These are phyloP conservation scores for Drosophila pachea DNA, from an alignment of 1,140 invertebrate species.

Conservation along the genomic window DNA sequence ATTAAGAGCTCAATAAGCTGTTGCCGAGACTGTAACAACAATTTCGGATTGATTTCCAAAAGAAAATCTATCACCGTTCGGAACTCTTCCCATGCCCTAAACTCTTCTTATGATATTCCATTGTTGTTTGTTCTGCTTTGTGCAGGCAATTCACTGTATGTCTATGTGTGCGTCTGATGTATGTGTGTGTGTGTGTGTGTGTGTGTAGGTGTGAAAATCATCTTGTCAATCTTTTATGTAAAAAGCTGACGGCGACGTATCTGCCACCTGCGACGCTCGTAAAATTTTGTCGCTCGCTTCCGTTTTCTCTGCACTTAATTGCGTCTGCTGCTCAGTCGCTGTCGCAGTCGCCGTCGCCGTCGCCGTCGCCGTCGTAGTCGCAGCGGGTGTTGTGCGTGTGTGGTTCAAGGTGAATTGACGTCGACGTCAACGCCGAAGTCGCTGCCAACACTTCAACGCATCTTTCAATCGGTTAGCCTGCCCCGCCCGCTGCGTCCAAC, in stretches of 20 bases:
- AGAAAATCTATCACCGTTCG: constrained; percentile 15
- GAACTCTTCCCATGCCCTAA: constrained; percentile 23
- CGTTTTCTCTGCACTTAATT: constrained; percentile 73
- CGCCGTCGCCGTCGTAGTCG: constrained; percentile 11
- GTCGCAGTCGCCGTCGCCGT: constrained; percentile 22
- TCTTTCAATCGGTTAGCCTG: constrained; percentile 64
- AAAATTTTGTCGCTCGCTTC: constrained; percentile 73
- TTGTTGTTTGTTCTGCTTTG: constrained; percentile 31
- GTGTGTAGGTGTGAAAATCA: constrained; percentile 70
- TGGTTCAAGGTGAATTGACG: constrained; percentile 70
- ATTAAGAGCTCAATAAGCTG: constrained; percentile 36
- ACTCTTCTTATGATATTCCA: background rate
- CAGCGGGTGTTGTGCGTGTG: constrained; percentile 54
- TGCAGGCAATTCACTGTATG: constrained; percentile 15
- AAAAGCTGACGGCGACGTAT: constrained; percentile 56
- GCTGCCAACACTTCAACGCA: constrained; percentile 54
- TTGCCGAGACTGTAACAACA: constrained; percentile 14
- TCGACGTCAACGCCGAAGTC: constrained; percentile 35
- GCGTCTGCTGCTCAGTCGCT: constrained; percentile 54
- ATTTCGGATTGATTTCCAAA: constrained; percentile 19
- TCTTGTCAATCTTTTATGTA: constrained; percentile 76
- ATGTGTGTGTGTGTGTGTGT: constrained; percentile 30
- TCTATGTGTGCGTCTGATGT: constrained; percentile 17
- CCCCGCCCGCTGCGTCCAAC: constrained; percentile 24
- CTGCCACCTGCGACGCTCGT: constrained; percentile 61